Evolutionary conservation across 2,797 vertebrate genomes (phyloP), one percentile per base, ranked within the genome.

Genomic region (Ctenosaura bakeri): DNA sequence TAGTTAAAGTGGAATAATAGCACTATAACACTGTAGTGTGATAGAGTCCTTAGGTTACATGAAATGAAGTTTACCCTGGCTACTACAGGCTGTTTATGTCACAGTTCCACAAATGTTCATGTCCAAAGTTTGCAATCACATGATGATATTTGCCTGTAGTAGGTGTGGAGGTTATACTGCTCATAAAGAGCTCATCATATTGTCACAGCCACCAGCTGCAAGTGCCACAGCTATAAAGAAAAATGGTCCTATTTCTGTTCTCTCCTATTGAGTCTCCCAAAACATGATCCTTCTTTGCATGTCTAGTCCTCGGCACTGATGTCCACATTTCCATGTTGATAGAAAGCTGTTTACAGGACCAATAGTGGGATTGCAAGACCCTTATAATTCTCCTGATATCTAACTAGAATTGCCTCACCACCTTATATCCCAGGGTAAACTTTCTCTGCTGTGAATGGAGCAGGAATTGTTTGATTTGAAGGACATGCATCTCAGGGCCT

Each of bases 401-500:
- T 9, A 29, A 74, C 79, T 73, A 54, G 8, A 78, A 66, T 42
- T 83, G 22, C 66, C n/a, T 82, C 24, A 38, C 54, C 10, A 83
- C 24, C 35, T 87, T 74, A 59, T 62, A 20, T 50, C 32, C 32
- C n/a, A 52, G 42, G 52, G 38, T 46, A 42, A 22, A 32, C 29
- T 82, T 87, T 79, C 78, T 32, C 20, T n/a, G 46, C 46, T 54
- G 14, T 66, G 50, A 83, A n/a, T n/a, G 38, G 52, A 26, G 80
- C 29, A 87, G n/a, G 81, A 83, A 59, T 66, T 22, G 46, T 54
- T 83, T 83, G 56, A 83, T 18, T 6, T 62, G 89, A 90, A 82
- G 89, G 32, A 86, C n/a, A 86, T 90, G 78, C 52, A 81, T 82
- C 69, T 82, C 54, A 73, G 56, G 89, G 85, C 42, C 69, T 90